A percentile compares a stretch with the other conserved stretches of the same genome.
Conservation (phyloP, 2,113 vertebrate genomes). For the Sula dactylatra region DNA sequence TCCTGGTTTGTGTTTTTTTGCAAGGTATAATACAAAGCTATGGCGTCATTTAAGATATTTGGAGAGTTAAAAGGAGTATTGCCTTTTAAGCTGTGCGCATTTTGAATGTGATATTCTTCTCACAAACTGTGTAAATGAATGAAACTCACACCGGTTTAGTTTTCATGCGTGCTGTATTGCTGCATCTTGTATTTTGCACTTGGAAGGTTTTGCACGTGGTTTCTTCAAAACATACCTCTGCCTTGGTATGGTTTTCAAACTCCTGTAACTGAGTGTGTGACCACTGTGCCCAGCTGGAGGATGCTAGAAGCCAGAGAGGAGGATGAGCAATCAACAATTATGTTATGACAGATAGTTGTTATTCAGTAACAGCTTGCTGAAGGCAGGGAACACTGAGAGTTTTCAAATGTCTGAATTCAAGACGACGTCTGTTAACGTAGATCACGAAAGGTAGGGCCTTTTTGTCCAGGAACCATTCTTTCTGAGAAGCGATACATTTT, state of each 20-base stretch:
- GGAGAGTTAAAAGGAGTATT: neutral
- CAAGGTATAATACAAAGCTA: neutral
- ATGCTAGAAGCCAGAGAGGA: neutral
- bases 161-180: neutral
- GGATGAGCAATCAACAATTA: neutral
- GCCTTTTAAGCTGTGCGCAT: neutral
- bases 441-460: neutral
- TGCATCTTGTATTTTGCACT: neutral
- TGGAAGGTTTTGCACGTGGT: neutral
- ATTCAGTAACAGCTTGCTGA: neutral
- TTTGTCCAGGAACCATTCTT: neutral
- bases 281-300: neutral
- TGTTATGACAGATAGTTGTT: neutral
- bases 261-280: neutral
- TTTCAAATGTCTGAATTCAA: neutral
- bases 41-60: neutral
- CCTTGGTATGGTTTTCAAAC: neutral
- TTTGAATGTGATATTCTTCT: neutral
- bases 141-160: neutral
- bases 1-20: neutral
- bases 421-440: neutral
- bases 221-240: neutral
- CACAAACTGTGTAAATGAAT: neutral
- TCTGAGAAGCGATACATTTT: neutral
- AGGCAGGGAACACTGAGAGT: neutral